Evolutionary conservation across 2,888 invertebrate genomes (phyloP), one percentile per base, ranked within the genome.

Genomic region (Drosophila pullipes): DNA sequence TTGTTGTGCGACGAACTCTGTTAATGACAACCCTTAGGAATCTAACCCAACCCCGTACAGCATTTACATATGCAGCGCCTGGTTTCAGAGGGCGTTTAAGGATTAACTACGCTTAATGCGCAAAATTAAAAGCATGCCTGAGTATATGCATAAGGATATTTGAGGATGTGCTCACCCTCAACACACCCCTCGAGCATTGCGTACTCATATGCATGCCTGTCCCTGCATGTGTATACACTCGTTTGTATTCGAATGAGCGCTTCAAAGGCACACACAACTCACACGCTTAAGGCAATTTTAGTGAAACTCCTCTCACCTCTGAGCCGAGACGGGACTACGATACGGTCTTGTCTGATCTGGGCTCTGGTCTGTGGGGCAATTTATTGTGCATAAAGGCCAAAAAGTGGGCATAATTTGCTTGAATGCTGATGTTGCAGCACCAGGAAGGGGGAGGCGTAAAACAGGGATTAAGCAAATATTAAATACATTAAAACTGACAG

Each of bases 51-150:
- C 33, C 50, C 31, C 53, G 31, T 16, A 44, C 58, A 65, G 37
- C 66, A 81, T 76, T 80, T 78, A 50, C 81, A 79, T 81, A 78
- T 64, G 69, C 61, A 63, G 65, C 53, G 33, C 28, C 33, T 49
- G 13, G 64, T 77, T 73, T 60, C 79, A 77, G 66, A 30, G 80
- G 71, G 67, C 71, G 69, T 70, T 78, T 70, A 72, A 74, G 89
- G 89, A 83, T 86, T 86, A 89, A 84, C 87, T 81, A 85, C 86
- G 83, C 83, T 86, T 86, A 86, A 89, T 89, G 87, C 85, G 83
- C 81, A 84, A 86, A 89, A 89, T 86, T 86, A 89, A 86, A 86
- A 83, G 77, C 87, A 83, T 81, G 81, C 74, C 73, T 69, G 74
- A 76, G 60, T 79, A 62, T 67, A 59, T 68, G 60, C 58, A 44